Percentiles rank a stretch among this genome's conserved stretches.
Evolutionary conservation across 1,140 invertebrate genomes (phyloP).

Genomic region (Aphaenogaster floridana): DNA sequence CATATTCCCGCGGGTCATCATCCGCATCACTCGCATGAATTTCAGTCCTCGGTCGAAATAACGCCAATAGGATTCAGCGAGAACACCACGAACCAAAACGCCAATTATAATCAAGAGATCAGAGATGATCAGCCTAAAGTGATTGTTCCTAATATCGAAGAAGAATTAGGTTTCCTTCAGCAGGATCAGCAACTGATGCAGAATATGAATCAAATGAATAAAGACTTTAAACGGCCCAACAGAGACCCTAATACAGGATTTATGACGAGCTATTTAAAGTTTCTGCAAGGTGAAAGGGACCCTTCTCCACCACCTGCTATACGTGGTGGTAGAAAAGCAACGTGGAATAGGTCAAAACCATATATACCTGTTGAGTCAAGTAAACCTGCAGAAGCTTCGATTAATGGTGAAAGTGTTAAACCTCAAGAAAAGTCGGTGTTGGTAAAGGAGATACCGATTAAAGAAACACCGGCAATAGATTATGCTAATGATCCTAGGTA

Average conservation of each 20-base stretch:
- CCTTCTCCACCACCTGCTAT: slow-evolving; percentile 91
- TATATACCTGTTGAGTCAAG: slow-evolving; percentile 80
- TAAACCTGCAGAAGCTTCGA: slow-evolving; percentile 71
- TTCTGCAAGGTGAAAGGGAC: slow-evolving; percentile 93
- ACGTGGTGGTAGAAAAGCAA: slow-evolving; percentile 89
- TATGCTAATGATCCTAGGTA: slow-evolving; percentile 90
- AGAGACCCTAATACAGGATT: slow-evolving; percentile 91
- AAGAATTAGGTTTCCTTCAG: slow-evolving; percentile 92
- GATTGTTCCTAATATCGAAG: slow-evolving; percentile 94
- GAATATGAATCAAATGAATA: slow-evolving; percentile 69
- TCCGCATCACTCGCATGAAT: slow-evolving; percentile 88
- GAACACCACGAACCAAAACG: slow-evolving; percentile 71
- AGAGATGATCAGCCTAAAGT: slow-evolving; percentile 92
- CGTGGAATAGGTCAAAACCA: slow-evolving; percentile 88
- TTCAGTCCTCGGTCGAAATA: slow-evolving; percentile 90
- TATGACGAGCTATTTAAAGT: slow-evolving; percentile 94
- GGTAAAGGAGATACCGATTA: slow-evolving; percentile 60
- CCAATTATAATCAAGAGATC: slow-evolving; percentile 76
- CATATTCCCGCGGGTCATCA: slow-evolving; percentile 87
- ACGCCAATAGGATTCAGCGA: slow-evolving; percentile 87
- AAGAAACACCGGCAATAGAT: slow-evolving; percentile 82
- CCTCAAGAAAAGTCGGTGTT: slow-evolving; percentile 72
- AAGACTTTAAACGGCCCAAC: slow-evolving; percentile 86
- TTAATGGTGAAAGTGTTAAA: slow-evolving; percentile 70
- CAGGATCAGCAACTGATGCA: slow-evolving; percentile 76